Percentiles rank a stretch among this genome's conserved stretches.
Conservation (phyloP, 2,797 vertebrate species). For the Phataginus tricuspis region DNA sequence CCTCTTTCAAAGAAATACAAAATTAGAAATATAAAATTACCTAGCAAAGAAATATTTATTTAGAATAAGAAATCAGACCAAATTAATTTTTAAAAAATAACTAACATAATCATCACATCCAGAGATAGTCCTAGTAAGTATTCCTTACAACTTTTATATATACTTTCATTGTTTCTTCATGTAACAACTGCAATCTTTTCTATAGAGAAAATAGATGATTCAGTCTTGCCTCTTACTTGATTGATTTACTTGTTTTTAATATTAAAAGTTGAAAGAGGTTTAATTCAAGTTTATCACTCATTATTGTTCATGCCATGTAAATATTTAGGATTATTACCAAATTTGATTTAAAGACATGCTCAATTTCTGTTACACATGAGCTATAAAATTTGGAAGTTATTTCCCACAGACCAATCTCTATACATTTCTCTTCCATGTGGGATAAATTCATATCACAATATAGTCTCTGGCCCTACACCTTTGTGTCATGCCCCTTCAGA, state of each 20-base stretch:
- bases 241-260: not conserved
- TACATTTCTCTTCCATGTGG: not conserved
- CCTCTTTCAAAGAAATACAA: not conserved
- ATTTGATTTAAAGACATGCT: slow-evolving; percentile 35
- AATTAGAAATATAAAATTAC: not conserved
- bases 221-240: not conserved
- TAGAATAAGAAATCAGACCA: not conserved
- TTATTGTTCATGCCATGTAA: not conserved
- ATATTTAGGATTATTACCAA: slow-evolving; percentile 16
- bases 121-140: not conserved
- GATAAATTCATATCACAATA: not conserved
- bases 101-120: not conserved
- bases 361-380: not conserved
- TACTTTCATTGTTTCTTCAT: not conserved
- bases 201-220: not conserved
- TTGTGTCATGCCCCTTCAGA: not conserved
- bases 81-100: not conserved
- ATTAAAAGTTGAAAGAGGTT: not conserved
- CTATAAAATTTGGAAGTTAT: not conserved
- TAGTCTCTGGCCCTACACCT: not conserved
- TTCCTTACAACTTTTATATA: not conserved
- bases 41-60: not conserved
- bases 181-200: not conserved
- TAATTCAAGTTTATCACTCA: not conserved
- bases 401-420: not conserved